These are phyloP conservation scores for Rhingia campestris DNA, from an alignment of 2,888 invertebrate genomes.

Conservation along the genomic window DNA sequence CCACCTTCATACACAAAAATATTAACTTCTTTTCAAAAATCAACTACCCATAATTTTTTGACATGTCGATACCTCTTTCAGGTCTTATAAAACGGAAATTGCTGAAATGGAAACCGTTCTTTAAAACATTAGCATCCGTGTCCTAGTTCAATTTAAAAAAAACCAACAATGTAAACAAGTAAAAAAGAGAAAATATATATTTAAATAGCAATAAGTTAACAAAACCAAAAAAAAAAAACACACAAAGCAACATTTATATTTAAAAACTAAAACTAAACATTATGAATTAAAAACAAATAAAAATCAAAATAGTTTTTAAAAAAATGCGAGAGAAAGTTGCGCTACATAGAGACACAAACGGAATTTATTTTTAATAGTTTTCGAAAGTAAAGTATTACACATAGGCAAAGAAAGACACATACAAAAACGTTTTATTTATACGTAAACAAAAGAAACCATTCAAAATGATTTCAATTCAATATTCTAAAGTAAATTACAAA, in stretches of 20 bases:
- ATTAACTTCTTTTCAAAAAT: not conserved
- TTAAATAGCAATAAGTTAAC: conserved; percentile 77
- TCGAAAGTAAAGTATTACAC: conserved; percentile 23
- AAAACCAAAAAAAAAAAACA: conserved; percentile 43
- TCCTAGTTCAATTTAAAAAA: conserved; percentile 71
- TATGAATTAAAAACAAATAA: conserved; percentile 37
- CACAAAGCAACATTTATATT: conserved; percentile 66
- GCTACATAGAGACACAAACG: conserved; percentile 62
- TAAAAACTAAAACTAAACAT: conserved; percentile 34
- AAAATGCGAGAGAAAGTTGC: conserved; percentile 49
- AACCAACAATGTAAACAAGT: conserved; percentile 63
- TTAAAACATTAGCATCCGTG: conserved; percentile 83
- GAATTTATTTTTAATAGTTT: conserved; percentile 72
- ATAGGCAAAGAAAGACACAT: conserved; percentile 34
- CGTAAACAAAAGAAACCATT: conserved; percentile 41
- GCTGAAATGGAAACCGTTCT: conserved; percentile 97
- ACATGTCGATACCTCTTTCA: conserved; percentile 69
- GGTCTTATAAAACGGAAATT: conserved; percentile 87
- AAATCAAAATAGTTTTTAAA: conserved; percentile 71
- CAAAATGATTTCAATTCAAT: conserved; percentile 59
- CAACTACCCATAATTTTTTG: conserved; percentile 15
- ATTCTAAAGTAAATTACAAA: conserved; percentile 54
- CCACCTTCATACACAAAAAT: not conserved
- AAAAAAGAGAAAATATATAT: conserved; percentile 59
- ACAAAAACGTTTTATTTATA: conserved; percentile 49